A percentile compares a stretch with the other conserved stretches of the same genome.
Evolutionary conservation across 2,113 vertebrate species (phyloP).

Genomic region (Siniperca knerii): DNA sequence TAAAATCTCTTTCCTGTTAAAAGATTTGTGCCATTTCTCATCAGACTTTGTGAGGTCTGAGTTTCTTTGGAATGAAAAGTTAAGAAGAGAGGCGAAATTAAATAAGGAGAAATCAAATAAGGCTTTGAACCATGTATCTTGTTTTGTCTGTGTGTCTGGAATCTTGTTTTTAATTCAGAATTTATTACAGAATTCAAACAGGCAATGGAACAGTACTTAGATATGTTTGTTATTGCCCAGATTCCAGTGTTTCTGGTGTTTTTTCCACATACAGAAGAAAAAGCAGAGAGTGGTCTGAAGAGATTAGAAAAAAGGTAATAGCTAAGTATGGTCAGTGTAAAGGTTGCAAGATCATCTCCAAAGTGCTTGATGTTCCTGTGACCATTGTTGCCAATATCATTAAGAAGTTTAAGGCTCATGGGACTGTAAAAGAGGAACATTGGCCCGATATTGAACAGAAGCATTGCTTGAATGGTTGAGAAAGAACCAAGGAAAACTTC

Average conservation of each 20-base stretch:
- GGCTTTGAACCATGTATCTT: too few species aligned
- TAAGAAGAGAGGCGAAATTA: conserved; percentile 1
- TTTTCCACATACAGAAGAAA: background rate
- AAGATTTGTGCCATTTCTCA: background rate
- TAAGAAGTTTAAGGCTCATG: background rate
- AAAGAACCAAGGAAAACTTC: background rate
- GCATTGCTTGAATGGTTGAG: background rate
- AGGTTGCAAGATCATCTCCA: background rate
- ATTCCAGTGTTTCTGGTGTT: background rate
- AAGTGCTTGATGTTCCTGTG: background rate
- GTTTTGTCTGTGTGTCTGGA: background rate
- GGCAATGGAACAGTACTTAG: background rate
- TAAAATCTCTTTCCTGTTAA: conserved; percentile 5
- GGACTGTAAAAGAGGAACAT: background rate
- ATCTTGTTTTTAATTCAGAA: background rate
- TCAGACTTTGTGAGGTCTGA: conserved; percentile 5
- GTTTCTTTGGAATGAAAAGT: background rate
- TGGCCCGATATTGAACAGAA: background rate
- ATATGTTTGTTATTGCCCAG: background rate
- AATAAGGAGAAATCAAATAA: conserved; percentile 5
- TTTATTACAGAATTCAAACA: background rate
- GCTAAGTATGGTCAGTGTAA: background rate
- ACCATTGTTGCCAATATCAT: background rate
- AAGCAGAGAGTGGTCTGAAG: background rate
- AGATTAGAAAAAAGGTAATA: background rate